A percentile compares a stretch with the other conserved stretches of the same genome.
Evolutionary conservation across 35 echinoderm and acorn worm species (phyloP).

Genomic region (Stichopus chloronotus): DNA sequence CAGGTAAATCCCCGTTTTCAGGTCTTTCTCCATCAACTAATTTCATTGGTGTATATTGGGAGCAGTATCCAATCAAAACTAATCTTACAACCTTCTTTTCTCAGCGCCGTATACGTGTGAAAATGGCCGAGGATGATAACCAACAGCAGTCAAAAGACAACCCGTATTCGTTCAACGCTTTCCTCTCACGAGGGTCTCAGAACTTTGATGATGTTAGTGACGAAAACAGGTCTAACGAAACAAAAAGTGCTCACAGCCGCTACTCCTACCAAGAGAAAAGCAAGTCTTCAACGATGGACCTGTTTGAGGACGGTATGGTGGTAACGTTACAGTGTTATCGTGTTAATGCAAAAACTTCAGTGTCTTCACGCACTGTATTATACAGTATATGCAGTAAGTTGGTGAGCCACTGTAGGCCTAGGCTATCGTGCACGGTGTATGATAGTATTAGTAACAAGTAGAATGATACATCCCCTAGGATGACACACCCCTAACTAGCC

Average conservation of each 20-base stretch:
- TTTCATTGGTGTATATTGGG: neutral
- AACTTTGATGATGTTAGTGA: neutral
- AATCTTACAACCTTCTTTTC: neutral
- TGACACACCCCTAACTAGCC: neutral
- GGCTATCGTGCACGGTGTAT: neutral
- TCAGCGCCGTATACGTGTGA: neutral
- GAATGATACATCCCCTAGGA: neutral
- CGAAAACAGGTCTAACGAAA: neutral
- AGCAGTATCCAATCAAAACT: neutral
- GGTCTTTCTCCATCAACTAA: neutral
- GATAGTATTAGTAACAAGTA: too few species aligned
- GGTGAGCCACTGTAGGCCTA: neutral
- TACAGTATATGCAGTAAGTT: neutral
- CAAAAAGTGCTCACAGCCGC: neutral
- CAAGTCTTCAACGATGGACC: neutral
- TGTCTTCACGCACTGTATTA: neutral
- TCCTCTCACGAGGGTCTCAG: slow-evolving; percentile 5
- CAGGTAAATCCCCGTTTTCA: slow-evolving; percentile 1
- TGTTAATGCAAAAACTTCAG: neutral
- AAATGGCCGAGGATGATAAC: slow-evolving; percentile 18
- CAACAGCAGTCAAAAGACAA: slow-evolving; percentile 8
- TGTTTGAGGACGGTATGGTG: slow-evolving; percentile 17
- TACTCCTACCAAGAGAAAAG: slow-evolving; percentile 19
- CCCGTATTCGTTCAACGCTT: slow-evolving; percentile 25
- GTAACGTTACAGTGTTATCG: neutral